Base-by-base conservation (phyloP, 1,140 invertebrate genomes). In the Musca vetustissima region DNA sequence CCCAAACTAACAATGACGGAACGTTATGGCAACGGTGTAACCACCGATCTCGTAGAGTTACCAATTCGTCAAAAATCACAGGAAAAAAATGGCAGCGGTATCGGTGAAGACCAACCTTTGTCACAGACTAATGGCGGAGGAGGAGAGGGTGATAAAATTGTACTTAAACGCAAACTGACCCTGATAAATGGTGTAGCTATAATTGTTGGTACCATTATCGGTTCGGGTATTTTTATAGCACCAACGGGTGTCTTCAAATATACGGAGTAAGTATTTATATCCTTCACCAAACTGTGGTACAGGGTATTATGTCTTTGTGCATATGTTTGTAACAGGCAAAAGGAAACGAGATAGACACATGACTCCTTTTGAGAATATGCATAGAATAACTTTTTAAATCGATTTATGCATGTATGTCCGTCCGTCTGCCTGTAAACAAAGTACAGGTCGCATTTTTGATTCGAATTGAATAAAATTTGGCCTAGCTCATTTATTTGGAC, bases 181-280 rank as follows among this genome's bases (percentile, higher is more conserved):
- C 84, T 96, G 11, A 84, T 92, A 73, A 93, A 94, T 84, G 94
- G 93, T 53, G 90, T 94, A n/a, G 90, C 89, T n/a, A 88, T 94
- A 61, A 93, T 95, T 72, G 89, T 93, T 48, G 92, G 93, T 8
- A 92, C 91, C 21, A 93, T 93, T 74, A 92, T 93, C 69, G 92
- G 92, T 14, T 92, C 91, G 43, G 93, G 93, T 57, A 93, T 94
- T 70, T 94, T 94, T 79, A 89, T 94, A 72, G 89, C 91, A 22
- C 92, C 93, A 6, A 88, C 89, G 36, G 89, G 89, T 66, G 91
- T 92, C 19, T 90, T 89, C 74, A 57, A 76, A 13, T 85, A 87
- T 70, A 90, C 89, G 9, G 84, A 86, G 86, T 88, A 75, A 87
- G 87, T 84, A 71, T 6, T 28, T 28, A 28, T 28, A n/a, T n/a